Conservation (phyloP, 2,888 invertebrate species). For the Odontothrips loti region DNA sequence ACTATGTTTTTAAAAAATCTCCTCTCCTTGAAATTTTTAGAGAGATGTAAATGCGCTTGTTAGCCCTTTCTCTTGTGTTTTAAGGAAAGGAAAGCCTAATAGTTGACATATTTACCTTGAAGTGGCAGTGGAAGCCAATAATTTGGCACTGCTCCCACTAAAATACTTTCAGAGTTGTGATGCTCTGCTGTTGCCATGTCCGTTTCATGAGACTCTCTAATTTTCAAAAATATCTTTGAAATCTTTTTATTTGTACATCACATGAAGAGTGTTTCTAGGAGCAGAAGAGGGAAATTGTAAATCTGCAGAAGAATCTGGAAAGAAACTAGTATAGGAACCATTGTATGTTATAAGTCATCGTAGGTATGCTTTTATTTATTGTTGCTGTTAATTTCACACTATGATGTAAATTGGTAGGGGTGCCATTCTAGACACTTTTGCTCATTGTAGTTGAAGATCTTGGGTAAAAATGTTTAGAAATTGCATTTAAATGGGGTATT, state of each 20-base stretch:
- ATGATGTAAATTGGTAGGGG: background rate
- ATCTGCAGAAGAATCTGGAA: too few species aligned
- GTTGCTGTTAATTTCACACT: background rate
- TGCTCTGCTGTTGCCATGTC: slow-evolving; percentile 1
- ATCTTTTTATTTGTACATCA: background rate
- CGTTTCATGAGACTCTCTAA: background rate
- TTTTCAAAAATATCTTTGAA: background rate
- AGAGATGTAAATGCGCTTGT: too few species aligned
- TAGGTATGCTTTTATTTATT: slow-evolving; percentile 27
- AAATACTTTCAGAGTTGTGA: background rate
- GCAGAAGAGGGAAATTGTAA: too few species aligned
- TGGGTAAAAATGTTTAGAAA: background rate
- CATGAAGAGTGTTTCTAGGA: too few species aligned
- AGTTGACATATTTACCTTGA: too few species aligned
- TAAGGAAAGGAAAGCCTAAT: too few species aligned
- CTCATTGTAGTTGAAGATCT: background rate
- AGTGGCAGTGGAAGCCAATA: too few species aligned
- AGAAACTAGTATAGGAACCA: too few species aligned
- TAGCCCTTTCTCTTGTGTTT: too few species aligned
- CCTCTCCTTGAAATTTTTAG: too few species aligned
- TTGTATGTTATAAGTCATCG: slow-evolving; percentile 6
- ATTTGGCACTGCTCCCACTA: too few species aligned
- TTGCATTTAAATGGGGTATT: background rate
- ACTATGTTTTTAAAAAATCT: background rate
- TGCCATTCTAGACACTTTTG: background rate